Conservation (phyloP, 1,140 invertebrate species). For the Dreissena polymorpha region DNA sequence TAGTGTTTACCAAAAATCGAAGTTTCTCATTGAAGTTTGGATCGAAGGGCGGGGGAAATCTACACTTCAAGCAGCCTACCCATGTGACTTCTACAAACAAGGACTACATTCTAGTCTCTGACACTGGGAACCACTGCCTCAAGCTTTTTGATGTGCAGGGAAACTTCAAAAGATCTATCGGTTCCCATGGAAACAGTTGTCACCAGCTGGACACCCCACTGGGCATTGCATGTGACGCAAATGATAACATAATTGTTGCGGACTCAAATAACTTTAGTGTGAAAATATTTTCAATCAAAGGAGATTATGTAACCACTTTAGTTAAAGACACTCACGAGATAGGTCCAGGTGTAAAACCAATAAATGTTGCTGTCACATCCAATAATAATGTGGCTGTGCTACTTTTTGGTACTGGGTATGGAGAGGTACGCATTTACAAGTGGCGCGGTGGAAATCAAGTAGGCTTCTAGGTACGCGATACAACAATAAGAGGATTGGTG, state of each 20-base stretch:
- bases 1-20: constrained; percentile 98
- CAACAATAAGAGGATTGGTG: no score
- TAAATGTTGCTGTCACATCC: constrained; percentile 72
- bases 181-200: constrained; percentile 59
- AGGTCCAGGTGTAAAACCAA: constrained; percentile 66
- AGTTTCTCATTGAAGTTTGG: constrained; percentile 99
- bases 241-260: constrained; percentile 97
- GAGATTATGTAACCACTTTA: constrained; percentile 61
- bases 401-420: constrained; percentile 69
- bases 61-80: constrained; percentile 78
- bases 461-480: neutral
- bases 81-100: constrained; percentile 71
- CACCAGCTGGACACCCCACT: constrained; percentile 95
- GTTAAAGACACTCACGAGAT: constrained; percentile 67
- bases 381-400: constrained; percentile 72
- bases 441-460: constrained; percentile 15
- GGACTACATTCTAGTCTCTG: constrained; percentile 72
- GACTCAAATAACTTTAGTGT: constrained; percentile 99
- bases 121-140: constrained; percentile 72
- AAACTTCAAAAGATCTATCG: constrained; percentile 73
- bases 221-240: constrained; percentile 97
- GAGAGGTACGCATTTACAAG: constrained; percentile 68
- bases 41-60: constrained; percentile 92
- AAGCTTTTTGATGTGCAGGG: constrained; percentile 73
- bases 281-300: constrained; percentile 89